These are phyloP conservation scores for Ctenoplectra terminalis DNA, from an alignment of 1,140 invertebrate genomes.

Conservation along the genomic window DNA sequence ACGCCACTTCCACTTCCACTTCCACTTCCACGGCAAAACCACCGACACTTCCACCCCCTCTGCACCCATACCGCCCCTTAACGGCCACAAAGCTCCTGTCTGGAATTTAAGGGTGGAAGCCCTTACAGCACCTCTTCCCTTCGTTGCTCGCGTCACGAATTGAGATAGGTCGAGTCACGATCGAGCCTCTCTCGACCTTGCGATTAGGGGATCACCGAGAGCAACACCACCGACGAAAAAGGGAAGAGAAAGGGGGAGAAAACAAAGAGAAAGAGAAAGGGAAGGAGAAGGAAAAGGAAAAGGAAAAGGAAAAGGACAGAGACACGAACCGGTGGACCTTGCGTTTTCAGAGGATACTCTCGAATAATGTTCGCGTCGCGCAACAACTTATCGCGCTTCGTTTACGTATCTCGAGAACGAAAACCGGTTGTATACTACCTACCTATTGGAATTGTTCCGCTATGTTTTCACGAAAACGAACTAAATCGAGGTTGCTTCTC, in stretches of 20 bases:
- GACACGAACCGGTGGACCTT: too few species aligned
- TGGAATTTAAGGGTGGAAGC: constrained; percentile 76
- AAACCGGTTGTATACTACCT: too few species aligned
- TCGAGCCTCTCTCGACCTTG: constrained; percentile 67
- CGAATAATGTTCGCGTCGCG: too few species aligned
- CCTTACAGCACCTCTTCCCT: constrained; percentile 65
- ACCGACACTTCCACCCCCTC: constrained; percentile 58
- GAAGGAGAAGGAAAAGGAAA: too few species aligned
- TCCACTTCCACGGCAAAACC: constrained; percentile 67
- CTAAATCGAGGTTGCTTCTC: too few species aligned
- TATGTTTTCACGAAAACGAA: too few species aligned
- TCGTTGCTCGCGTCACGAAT: constrained; percentile 57
- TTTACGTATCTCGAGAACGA: too few species aligned
- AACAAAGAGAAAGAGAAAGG: background rate
- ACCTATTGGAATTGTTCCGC: too few species aligned
- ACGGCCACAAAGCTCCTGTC: constrained; percentile 71
- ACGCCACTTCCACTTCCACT: constrained; percentile 74
- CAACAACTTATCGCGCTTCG: too few species aligned
- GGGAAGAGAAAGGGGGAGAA: constrained; percentile 19
- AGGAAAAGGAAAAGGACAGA: too few species aligned
- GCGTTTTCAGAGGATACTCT: too few species aligned
- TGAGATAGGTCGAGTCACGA: constrained; percentile 71
- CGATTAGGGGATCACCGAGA: constrained; percentile 56
- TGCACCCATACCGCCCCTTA: constrained; percentile 61
- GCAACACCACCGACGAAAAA: background rate